Conservation (phyloP, 2,888 invertebrate species). For the Cataglyphis albicans region DNA sequence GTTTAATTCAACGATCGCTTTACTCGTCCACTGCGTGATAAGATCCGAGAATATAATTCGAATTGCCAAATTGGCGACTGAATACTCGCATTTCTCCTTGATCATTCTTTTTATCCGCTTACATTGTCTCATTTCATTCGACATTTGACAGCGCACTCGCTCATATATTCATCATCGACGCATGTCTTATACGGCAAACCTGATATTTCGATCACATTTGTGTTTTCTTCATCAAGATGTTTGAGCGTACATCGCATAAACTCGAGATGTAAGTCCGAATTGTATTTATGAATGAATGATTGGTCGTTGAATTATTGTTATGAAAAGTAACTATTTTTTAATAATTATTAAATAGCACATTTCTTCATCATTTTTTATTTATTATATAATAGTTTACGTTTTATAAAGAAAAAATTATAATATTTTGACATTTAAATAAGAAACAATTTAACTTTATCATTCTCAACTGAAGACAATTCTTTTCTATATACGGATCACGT, state of each 20-base stretch:
- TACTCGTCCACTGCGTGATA: not conserved
- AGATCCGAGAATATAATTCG: not conserved
- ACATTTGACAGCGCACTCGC: not conserved
- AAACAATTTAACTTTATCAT: not conserved
- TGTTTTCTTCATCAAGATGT: conserved; percentile 4
- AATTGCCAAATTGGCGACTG: conserved; percentile 36
- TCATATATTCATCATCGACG: not conserved
- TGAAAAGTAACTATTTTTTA: not conserved
- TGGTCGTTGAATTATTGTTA: conserved; percentile 28
- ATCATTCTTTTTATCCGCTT: conserved; percentile 10
- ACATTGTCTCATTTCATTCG: not conserved
- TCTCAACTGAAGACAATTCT: not conserved
- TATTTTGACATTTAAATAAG: not conserved
- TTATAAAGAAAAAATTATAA: not conserved
- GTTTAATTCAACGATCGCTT: not conserved
- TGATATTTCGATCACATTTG: conserved; percentile 5
- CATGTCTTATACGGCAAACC: not conserved
- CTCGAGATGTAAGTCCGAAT: conserved; percentile 1
- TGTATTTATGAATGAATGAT: conserved; percentile 19
- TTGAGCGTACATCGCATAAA: not conserved
- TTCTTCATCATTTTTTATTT: not conserved
- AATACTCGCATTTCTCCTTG: conserved; percentile 24
- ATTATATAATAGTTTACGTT: not conserved
- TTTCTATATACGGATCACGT: not conserved
- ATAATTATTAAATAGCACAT: not conserved